phyloP scores from a whole-genome alignment of 2,888 invertebrate genomes.

The Eupithecia subumbrata region DNA sequence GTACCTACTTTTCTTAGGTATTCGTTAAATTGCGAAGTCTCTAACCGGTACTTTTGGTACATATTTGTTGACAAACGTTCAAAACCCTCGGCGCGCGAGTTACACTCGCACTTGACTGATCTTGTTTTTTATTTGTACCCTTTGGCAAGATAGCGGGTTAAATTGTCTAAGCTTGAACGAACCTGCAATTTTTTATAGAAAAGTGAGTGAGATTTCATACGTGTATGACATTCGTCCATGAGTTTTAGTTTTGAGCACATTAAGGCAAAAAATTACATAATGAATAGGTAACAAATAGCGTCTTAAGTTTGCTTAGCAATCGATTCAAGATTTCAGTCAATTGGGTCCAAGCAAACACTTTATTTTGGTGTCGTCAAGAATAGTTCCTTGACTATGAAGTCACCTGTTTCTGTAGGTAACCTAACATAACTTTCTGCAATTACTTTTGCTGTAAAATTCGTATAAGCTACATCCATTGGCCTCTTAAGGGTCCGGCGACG shows the following conservation, averaged over 20 bases:
- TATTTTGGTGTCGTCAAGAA: not conserved
- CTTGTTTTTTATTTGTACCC: not conserved
- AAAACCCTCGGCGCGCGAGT: too few relatives aligned
- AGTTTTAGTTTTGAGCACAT: not conserved
- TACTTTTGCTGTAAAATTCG: too few relatives aligned
- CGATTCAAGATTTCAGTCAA: not conserved
- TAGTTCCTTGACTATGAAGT: not conserved
- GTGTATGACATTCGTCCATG: not conserved
- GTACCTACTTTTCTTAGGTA: too few relatives aligned
- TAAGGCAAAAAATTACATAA: not conserved
- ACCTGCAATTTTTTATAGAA: not conserved
- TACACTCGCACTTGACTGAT: too few relatives aligned
- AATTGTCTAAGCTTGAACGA: too few relatives aligned
- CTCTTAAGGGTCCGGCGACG: too few relatives aligned
- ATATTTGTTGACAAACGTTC: too few relatives aligned
- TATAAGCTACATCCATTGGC: too few relatives aligned
- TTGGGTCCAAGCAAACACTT: conserved; percentile 1
- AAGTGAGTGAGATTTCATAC: not conserved
- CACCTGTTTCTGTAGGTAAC: not conserved
- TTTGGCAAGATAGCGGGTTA: too few relatives aligned
- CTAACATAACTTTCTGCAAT: too few relatives aligned
- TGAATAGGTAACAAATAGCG: not conserved
- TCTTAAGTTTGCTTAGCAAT: not conserved
- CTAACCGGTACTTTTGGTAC: too few relatives aligned
- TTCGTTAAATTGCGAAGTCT: too few relatives aligned